Evolutionary conservation across 1,140 invertebrate species (phyloP).

Genomic region (Caenorhabditis tropicalis): DNA sequence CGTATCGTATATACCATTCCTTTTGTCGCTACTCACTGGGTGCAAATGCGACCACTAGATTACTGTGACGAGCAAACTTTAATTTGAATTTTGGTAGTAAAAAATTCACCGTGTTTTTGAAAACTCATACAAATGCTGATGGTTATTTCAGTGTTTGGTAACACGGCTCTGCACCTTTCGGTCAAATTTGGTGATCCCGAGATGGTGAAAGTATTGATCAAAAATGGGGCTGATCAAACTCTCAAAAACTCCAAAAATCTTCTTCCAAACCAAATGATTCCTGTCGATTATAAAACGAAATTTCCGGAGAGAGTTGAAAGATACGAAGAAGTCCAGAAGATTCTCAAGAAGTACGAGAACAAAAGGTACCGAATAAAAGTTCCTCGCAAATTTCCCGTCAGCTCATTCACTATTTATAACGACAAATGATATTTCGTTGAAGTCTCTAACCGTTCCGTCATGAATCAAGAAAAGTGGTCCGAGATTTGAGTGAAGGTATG

Average conservation of each 20-base stretch:
- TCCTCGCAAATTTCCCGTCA: too few species aligned
- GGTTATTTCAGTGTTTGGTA: constrained; percentile 2
- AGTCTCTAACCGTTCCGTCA: background rate
- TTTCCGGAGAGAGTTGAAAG: background rate
- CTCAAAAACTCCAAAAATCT: background rate
- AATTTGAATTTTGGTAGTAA: too few species aligned
- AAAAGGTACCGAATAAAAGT: too few species aligned
- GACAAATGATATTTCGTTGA: too few species aligned
- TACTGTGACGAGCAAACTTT: too few species aligned
- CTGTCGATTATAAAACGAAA: background rate
- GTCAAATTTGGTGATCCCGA: background rate
- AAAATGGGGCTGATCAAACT: background rate
- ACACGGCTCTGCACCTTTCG: background rate
- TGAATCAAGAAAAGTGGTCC: background rate
- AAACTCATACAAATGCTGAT: too few species aligned
- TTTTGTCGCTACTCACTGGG: too few species aligned
- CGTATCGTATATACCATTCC: too few species aligned
- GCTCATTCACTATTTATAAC: too few species aligned
- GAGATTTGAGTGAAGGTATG: background rate
- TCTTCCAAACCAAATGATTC: background rate
- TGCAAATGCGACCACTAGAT: too few species aligned
- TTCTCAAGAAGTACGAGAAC: background rate
- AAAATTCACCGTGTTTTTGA: too few species aligned
- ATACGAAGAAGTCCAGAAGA: background rate
- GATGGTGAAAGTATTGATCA: background rate